phyloP scores from a whole-genome alignment of 2,113 vertebrate genomes.

The Corvus cornix region DNA sequence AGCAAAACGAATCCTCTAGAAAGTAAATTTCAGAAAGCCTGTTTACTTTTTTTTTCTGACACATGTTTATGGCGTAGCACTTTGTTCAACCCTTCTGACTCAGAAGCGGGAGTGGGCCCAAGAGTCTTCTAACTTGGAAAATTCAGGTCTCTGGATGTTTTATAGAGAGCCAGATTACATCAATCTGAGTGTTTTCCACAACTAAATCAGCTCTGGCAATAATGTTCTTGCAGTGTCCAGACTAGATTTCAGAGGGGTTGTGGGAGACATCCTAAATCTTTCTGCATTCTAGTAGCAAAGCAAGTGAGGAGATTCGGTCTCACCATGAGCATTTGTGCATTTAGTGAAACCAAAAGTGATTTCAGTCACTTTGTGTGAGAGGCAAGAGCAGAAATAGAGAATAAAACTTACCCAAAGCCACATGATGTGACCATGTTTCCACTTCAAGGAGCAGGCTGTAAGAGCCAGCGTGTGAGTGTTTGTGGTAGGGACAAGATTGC shows the following conservation, averaged over 20 bases:
- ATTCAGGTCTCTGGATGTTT: not conserved
- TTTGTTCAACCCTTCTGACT: not conserved
- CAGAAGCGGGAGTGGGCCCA: not conserved
- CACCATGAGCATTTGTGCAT: accelerated
- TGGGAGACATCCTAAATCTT: not conserved
- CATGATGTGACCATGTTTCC: not conserved
- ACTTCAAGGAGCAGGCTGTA: not conserved
- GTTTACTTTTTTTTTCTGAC: not conserved
- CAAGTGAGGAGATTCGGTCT: not conserved
- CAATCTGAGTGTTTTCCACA: not conserved
- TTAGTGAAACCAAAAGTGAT: not conserved
- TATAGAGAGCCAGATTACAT: not conserved
- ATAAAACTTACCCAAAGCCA: not conserved
- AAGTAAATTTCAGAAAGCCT: not conserved
- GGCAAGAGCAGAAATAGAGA: not conserved
- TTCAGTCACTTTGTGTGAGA: not conserved
- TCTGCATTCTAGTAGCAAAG: not conserved
- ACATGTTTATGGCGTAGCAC: not conserved
- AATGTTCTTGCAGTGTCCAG: not conserved
- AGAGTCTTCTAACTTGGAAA: not conserved
- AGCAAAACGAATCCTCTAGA: not conserved
- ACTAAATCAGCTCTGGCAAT: not conserved
- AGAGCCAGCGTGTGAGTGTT: accelerated
- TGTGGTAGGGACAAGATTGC: not conserved
- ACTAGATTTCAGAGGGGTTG: not conserved